A percentile compares a stretch with the other conserved stretches of the same genome.
Conservation (phyloP, 2,888 invertebrate genomes). For the Phoenoteleia sp. region DNA sequence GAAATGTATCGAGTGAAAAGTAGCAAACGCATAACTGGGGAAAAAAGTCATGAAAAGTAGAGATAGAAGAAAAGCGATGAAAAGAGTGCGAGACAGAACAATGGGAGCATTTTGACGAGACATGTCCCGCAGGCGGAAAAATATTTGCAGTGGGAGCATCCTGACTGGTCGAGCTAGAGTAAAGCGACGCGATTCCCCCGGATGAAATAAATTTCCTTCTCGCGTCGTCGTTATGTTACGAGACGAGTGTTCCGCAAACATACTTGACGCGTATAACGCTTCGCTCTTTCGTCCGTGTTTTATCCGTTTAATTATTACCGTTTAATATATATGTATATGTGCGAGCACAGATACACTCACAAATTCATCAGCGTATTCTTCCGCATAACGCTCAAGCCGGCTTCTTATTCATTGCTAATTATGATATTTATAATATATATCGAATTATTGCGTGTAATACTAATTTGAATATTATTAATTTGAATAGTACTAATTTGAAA, state of each 20-base stretch:
- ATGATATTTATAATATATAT: slow-evolving; percentile 35
- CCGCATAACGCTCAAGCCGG: slow-evolving; percentile 17
- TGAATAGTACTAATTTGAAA: slow-evolving; percentile 19
- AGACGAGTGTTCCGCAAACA: slow-evolving; percentile 77
- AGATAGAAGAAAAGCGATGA: slow-evolving; percentile 61
- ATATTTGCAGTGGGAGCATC: slow-evolving; percentile 77
- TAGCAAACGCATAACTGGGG: not conserved
- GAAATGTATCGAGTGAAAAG: slow-evolving; percentile 43
- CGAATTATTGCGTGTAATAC: slow-evolving; percentile 2
- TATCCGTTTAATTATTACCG: slow-evolving; percentile 76
- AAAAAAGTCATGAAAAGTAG: slow-evolving; percentile 50
- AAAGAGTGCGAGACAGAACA: slow-evolving; percentile 76
- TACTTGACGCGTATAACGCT: slow-evolving; percentile 69
- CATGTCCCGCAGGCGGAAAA: slow-evolving; percentile 77
- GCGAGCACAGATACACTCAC: not conserved
- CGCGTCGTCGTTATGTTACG: slow-evolving; percentile 72
- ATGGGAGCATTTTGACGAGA: slow-evolving; percentile 79
- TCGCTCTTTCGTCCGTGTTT: slow-evolving; percentile 66
- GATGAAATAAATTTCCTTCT: slow-evolving; percentile 77
- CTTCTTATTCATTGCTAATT: slow-evolving; percentile 49
- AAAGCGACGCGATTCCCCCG: slow-evolving; percentile 68
- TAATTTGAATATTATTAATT: too few species aligned
- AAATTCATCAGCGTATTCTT: slow-evolving; percentile 3
- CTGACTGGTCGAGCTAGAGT: slow-evolving; percentile 61
- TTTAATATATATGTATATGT: slow-evolving; percentile 59